These are phyloP conservation scores for Theristicus caerulescens DNA, from an alignment of 2,113 vertebrate genomes.

Conservation along the genomic window DNA sequence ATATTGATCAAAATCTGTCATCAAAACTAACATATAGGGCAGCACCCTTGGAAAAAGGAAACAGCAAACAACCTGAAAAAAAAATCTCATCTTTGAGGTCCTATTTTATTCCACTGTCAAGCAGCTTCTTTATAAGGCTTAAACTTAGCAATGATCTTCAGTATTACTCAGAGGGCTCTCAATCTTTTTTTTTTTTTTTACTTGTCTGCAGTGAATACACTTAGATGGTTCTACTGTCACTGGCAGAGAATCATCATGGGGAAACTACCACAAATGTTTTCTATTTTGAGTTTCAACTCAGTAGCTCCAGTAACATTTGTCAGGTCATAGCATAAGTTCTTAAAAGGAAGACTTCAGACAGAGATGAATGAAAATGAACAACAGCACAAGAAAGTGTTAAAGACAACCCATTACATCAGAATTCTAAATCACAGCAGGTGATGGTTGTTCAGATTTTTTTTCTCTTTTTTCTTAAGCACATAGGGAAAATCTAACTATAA, in stretches of 20 bases:
- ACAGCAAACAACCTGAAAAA: neutral
- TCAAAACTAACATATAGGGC: neutral
- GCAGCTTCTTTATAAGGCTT: neutral
- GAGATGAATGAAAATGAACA: neutral
- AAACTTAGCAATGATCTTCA: neutral
- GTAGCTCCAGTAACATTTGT: neutral
- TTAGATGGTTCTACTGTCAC: neutral
- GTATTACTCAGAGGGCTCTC: neutral
- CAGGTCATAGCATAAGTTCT: neutral
- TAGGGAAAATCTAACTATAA: neutral
- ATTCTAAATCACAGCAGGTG: neutral
- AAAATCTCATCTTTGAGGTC: neutral
- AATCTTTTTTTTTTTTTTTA: neutral
- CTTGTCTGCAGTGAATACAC: neutral
- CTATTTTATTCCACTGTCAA: neutral
- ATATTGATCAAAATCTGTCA: neutral
- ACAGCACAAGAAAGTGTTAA: neutral
- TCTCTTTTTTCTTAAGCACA: neutral
- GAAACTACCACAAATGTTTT: neutral
- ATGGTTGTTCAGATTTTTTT: neutral
- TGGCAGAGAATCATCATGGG: neutral
- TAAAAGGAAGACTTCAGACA: neutral
- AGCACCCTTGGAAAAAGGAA: neutral
- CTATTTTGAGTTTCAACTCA: neutral
- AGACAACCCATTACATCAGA: neutral